Evolutionary conservation across 2,113 vertebrate genomes (phyloP).

Genomic region (Syrmaticus mikado): DNA sequence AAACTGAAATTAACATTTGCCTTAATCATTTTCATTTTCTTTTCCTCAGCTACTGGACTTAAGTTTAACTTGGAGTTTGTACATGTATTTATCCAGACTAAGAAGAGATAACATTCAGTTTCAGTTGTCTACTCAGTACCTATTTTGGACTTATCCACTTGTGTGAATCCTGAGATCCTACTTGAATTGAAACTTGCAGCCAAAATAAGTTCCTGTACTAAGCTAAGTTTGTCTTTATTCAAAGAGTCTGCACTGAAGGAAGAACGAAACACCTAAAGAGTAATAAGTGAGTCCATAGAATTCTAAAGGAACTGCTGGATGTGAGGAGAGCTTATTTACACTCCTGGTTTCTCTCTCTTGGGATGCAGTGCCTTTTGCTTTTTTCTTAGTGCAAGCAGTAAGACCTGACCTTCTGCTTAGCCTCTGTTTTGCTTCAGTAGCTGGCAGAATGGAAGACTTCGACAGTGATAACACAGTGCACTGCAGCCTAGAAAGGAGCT

Average conservation of each 20-base stretch:
- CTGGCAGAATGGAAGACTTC: neutral
- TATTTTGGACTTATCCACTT: neutral
- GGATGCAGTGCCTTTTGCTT: neutral
- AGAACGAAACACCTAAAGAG: neutral
- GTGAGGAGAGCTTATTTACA: neutral
- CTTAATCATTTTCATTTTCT: conserved; percentile 56
- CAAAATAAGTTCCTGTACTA: neutral
- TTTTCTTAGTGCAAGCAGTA: neutral
- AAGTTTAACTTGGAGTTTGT: conserved; percentile 60
- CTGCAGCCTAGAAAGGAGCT: neutral
- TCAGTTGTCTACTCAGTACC: conserved; percentile 32
- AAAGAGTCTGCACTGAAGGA: neutral
- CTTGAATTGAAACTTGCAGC: neutral
- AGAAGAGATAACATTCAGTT: conserved; percentile 55
- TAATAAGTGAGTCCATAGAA: neutral
- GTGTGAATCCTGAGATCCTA: neutral
- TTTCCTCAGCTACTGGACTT: conserved; percentile 62
- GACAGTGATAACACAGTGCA: neutral
- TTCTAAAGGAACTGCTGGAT: neutral
- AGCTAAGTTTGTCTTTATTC: neutral
- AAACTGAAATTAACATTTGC: conserved; percentile 2
- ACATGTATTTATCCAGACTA: conserved; percentile 35
- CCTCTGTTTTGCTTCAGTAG: neutral
- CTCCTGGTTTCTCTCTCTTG: neutral
- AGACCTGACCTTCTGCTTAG: neutral